Conservation (phyloP, 2,797 vertebrate genomes). For the Epinephelus awoara region DNA sequence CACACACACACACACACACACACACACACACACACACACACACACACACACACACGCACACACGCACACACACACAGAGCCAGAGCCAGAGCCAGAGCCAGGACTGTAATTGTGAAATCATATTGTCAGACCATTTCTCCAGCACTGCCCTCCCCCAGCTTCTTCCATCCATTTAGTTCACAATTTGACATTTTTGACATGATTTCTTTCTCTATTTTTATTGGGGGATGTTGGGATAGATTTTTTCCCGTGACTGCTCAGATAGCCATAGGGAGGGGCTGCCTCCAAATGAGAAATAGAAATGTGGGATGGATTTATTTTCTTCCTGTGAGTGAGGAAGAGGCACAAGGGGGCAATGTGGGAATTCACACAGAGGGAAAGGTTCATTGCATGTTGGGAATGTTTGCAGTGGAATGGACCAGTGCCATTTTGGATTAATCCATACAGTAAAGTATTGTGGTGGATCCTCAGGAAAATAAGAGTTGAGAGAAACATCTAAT, state of each 20-base stretch:
- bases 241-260: conserved; percentile 39
- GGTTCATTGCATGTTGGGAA: neutral
- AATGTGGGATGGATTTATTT: conserved; percentile 26
- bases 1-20: neutral
- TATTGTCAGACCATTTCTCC: conserved; percentile 33
- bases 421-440: no score
- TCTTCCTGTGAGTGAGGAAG: neutral
- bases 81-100: neutral
- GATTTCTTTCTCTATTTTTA: conserved; percentile 16
- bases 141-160: neutral
- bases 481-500: no score
- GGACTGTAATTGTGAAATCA: conserved; percentile 43
- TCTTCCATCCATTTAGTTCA: conserved; percentile 29
- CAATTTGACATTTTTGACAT: conserved; percentile 37
- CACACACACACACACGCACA: neutral
- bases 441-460: no score
- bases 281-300: conserved; percentile 18
- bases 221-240: neutral
- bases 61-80: neutral
- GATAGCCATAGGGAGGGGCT: conserved; percentile 7
- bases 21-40: neutral
- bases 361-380: conserved; percentile 5
- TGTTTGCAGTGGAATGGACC: no score
- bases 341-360: conserved; percentile 20
- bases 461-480: no score